Evolutionary conservation across 1,140 invertebrate species (phyloP), one percentile per base, ranked within the genome.

Genomic region (Ceratosolen solmsi): DNA sequence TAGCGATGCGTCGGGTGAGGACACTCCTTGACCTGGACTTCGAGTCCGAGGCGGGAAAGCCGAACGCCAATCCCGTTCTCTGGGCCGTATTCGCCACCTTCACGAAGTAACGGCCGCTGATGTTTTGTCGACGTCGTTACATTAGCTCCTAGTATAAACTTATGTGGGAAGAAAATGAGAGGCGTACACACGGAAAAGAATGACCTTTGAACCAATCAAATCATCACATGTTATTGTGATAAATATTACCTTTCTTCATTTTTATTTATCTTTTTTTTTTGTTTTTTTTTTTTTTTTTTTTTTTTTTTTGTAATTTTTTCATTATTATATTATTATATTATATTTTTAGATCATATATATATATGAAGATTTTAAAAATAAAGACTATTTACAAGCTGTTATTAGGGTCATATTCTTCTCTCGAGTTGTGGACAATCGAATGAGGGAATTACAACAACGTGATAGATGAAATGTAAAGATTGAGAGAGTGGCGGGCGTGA

Each of bases 81-180:
- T 99, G 98, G 98, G 98, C 98, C 51, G 98, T 99, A 51, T 99
- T 99, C 93, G 96, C 98, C 84, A 96, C 98, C 79, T 99, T 99
- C 92, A 98, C 96, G 84, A 99, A 99, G 95, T 99, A 96, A 93
- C 89, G 41, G 88, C 79, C 7, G n/a, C n/a, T n/a, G n/a, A 65
- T 13, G 51, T 79, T 71, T 73, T 72, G 49, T 8, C 63, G 75
- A 46, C 49, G 84, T 73, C 79, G 80, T 58, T 84, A 72, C 76
- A 51, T 73, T 82, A 83, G 49, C 41, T 46, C 13, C 5, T 46
- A 46, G 13, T 13, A 46, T 46, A 8, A 46, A 46, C 41, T 13
- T 8, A 13, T 46, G 7, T 8, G 41, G 5, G 41, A 8, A 46
- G 41, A 46, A 8, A 5, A 46, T 5, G 27, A 41, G 4, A 22